phyloP scores from a whole-genome alignment of 2,797 vertebrate genomes.

The Amazonetta brasiliensis region DNA sequence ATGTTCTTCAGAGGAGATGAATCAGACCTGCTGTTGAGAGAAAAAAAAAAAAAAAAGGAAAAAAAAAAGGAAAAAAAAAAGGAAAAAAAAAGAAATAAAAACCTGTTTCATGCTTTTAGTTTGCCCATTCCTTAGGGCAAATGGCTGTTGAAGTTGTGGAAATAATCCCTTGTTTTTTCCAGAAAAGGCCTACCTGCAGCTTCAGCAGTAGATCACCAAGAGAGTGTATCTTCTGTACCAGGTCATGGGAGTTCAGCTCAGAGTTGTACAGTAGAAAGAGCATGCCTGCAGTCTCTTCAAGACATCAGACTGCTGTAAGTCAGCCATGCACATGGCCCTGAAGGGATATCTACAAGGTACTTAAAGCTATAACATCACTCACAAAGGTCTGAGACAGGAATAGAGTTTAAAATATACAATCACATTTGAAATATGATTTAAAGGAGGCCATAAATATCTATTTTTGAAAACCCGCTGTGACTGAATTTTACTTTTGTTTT shows the following conservation, averaged over 20 bases:
- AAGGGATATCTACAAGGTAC: slow-evolving; percentile 48
- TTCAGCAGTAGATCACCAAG: slow-evolving; percentile 59
- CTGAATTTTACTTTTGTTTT: not conserved
- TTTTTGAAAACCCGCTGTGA: not conserved
- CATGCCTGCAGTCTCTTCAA: slow-evolving; percentile 64
- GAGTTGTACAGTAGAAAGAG: slow-evolving; percentile 67
- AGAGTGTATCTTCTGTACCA: slow-evolving; percentile 62
- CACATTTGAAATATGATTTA: not conserved
- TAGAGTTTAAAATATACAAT: slow-evolving; percentile 17
- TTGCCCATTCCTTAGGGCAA: slow-evolving; percentile 66
- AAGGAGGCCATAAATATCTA: not conserved
- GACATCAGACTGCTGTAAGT: slow-evolving; percentile 65
- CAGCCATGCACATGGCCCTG: slow-evolving; percentile 61
- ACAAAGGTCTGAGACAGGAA: not conserved
- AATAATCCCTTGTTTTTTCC: slow-evolving; percentile 70
- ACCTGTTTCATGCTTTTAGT: slow-evolving; percentile 54
- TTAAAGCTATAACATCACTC: slow-evolving; percentile 41
- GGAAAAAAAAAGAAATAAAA: not conserved
- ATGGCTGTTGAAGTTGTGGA: slow-evolving; percentile 63
- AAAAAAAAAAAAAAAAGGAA: too few relatives aligned
- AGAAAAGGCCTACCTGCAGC: slow-evolving; percentile 63
- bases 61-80: not conserved
- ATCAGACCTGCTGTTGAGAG: slow-evolving; percentile 38
- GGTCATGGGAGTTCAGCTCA: slow-evolving; percentile 74
- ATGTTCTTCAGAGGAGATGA: slow-evolving; percentile 57